These are phyloP conservation scores for Physocephala rufipes DNA, from an alignment of 2,888 invertebrate genomes.

Conservation along the genomic window DNA sequence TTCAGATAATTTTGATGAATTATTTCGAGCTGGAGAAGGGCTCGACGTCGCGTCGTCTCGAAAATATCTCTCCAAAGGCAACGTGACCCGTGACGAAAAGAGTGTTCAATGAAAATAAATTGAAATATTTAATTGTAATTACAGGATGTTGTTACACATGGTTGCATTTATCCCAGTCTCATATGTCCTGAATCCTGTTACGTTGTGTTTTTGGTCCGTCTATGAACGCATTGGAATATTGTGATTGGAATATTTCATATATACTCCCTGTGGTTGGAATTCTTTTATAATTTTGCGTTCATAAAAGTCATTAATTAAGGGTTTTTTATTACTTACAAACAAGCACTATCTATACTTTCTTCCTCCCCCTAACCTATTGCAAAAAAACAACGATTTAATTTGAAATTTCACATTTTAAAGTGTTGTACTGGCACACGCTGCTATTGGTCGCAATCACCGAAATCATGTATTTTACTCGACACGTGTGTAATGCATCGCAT, in stretches of 20 bases:
- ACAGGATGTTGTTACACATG: neutral
- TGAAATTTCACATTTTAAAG: slow-evolving; percentile 13
- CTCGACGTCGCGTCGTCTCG: neutral
- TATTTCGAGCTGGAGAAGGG: slow-evolving; percentile 20
- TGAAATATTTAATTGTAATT: slow-evolving; percentile 12
- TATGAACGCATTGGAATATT: neutral
- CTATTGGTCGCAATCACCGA: too few species aligned
- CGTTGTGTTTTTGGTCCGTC: neutral
- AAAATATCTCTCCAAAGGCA: neutral
- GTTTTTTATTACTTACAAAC: too few species aligned
- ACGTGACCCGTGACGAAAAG: neutral
- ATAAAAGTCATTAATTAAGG: too few species aligned
- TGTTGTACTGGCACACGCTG: neutral
- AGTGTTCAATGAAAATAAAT: neutral
- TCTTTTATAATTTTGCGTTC: too few species aligned
- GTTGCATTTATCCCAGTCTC: neutral
- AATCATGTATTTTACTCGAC: neutral
- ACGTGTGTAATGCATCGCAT: slow-evolving; percentile 4
- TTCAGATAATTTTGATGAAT: slow-evolving; percentile 45
- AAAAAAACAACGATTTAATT: neutral
- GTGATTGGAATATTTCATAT: too few species aligned
- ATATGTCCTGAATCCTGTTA: neutral
- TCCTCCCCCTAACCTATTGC: too few species aligned
- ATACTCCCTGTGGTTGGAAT: too few species aligned
- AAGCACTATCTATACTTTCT: too few species aligned